A percentile compares a stretch with the other conserved stretches of the same genome.
phyloP scores from a whole-genome alignment of 2,888 invertebrate species.

The Agapetus fuscipes region DNA sequence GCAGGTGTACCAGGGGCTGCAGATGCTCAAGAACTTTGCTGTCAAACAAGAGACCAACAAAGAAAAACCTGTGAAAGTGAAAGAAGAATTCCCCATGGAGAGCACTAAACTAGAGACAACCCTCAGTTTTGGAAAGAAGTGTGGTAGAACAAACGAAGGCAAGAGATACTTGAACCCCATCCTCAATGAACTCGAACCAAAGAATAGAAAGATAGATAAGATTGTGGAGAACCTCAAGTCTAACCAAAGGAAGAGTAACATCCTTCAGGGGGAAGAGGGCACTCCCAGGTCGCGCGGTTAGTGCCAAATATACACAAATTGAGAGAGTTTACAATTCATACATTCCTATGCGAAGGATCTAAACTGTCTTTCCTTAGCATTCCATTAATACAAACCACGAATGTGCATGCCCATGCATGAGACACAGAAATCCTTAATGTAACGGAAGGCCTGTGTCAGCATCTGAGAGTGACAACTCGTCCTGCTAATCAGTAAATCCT shows the following conservation, averaged over 20 bases:
- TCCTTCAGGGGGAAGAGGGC: background rate
- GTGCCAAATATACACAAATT: no score
- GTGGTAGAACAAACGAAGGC: slow-evolving; percentile 9
- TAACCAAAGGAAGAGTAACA: slow-evolving; percentile 15
- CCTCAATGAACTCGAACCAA: slow-evolving; percentile 23
- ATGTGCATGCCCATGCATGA: no score
- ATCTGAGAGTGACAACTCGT: no score
- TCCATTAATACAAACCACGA: no score
- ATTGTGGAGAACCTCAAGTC: slow-evolving; percentile 32
- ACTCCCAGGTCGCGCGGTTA: background rate
- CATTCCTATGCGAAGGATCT: no score
- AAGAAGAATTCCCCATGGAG: slow-evolving; percentile 14
- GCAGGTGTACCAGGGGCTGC: slow-evolving; percentile 15
- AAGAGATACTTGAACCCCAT: slow-evolving; percentile 18
- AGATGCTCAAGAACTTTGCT: slow-evolving; percentile 13
- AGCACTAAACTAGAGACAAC: slow-evolving; percentile 7
- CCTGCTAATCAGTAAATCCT: no score
- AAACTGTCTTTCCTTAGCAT: no score
- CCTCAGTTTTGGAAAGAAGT: slow-evolving; percentile 8
- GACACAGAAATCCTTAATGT: no score
- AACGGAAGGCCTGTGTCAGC: no score
- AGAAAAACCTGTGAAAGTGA: slow-evolving; percentile 8
- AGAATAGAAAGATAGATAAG: slow-evolving; percentile 34
- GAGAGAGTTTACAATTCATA: no score
- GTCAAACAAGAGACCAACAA: slow-evolving; percentile 8